These are phyloP conservation scores for Erannis defoliaria DNA, from an alignment of 2,888 invertebrate species.

Conservation along the genomic window DNA sequence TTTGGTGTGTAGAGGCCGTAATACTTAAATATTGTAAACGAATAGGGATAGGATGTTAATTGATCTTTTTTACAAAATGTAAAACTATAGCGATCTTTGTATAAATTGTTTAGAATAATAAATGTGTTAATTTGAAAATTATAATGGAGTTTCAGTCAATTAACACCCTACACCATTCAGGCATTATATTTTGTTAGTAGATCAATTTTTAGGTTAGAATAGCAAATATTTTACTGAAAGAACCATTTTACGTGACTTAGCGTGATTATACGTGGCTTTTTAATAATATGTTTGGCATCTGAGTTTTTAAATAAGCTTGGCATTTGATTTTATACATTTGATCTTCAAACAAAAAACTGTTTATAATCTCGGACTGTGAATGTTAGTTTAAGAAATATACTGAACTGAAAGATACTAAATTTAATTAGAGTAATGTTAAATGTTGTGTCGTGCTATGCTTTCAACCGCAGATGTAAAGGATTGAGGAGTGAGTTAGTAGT, in stretches of 20 bases:
- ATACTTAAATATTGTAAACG: conserved; percentile 60
- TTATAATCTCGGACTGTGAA: conserved; percentile 2
- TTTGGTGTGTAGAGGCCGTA: too few species aligned
- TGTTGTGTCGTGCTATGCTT: conserved; percentile 45
- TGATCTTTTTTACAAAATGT: conserved; percentile 80
- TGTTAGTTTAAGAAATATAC: conserved; percentile 16
- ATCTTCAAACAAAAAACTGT: not conserved
- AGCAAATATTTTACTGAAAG: conserved; percentile 7
- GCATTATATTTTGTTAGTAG: conserved; percentile 22
- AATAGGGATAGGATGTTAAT: conserved; percentile 85
- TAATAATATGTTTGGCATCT: conserved; percentile 66
- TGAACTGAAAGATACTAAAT: conserved; percentile 5
- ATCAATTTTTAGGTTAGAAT: conserved; percentile 19
- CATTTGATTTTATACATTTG: conserved; percentile 44
- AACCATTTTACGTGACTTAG: too few species aligned
- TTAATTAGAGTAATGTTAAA: conserved; percentile 16
- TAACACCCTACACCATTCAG: conserved; percentile 77
- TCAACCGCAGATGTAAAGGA: conserved; percentile 47
- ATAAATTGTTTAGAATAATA: conserved; percentile 81
- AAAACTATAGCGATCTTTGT: conserved; percentile 79
- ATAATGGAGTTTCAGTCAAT: conserved; percentile 86
- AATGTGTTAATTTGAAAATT: conserved; percentile 80
- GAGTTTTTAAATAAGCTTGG: conserved; percentile 51
- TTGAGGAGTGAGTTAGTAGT: conserved; percentile 57
- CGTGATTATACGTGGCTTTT: conserved; percentile 24